Conservation (phyloP, 2,888 invertebrate species). For the Bruchidius siliquastri region DNA sequence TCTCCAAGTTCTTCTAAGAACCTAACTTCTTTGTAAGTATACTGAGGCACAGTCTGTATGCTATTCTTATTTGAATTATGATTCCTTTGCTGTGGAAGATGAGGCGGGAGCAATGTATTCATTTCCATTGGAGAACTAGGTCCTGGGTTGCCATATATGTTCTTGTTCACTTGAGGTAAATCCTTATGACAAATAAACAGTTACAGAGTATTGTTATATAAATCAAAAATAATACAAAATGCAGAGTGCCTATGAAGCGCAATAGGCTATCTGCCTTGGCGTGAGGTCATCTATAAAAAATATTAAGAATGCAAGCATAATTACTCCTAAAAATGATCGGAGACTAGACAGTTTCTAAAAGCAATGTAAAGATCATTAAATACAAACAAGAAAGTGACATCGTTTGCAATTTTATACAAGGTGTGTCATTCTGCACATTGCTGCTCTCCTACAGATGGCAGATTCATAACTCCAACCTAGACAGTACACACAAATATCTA, state of each 20-base stretch:
- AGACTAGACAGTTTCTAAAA: too few relatives aligned
- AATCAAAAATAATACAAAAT: neutral
- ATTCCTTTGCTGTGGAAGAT: constrained; percentile 47
- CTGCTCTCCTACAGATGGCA: too few relatives aligned
- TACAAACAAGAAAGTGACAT: too few relatives aligned
- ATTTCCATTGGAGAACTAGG: constrained; percentile 73
- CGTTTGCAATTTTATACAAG: too few relatives aligned
- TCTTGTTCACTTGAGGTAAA: constrained; percentile 69
- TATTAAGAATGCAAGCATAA: too few relatives aligned
- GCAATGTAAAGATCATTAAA: too few relatives aligned
- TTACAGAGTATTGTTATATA: neutral
- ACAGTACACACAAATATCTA: neutral
- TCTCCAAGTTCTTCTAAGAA: constrained; percentile 91
- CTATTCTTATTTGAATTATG: constrained; percentile 38
- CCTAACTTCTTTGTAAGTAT: constrained; percentile 76
- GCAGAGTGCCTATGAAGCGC: too few relatives aligned
- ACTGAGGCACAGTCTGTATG: constrained; percentile 69
- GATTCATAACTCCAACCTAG: neutral
- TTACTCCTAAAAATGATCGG: too few relatives aligned
- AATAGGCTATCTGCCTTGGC: too few relatives aligned
- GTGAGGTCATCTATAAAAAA: too few relatives aligned
- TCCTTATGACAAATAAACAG: constrained; percentile 48
- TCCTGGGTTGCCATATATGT: constrained; percentile 76
- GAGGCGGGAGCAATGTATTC: constrained; percentile 67
- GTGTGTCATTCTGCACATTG: too few relatives aligned